Evolutionary conservation across 1,140 invertebrate genomes (phyloP).

Genomic region (Goniozus legneri): DNA sequence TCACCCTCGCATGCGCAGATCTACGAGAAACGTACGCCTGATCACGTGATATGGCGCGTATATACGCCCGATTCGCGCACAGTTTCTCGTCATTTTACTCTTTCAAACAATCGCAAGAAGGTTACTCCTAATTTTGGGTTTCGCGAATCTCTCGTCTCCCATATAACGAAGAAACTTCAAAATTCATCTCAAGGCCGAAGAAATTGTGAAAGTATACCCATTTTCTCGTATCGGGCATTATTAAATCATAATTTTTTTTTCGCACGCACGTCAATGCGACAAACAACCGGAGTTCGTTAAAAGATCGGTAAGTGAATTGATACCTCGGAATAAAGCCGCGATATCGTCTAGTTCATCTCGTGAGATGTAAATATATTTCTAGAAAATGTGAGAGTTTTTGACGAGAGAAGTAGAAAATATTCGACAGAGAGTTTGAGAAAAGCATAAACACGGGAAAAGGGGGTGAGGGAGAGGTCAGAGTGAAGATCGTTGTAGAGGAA

Average conservation of each 20-base stretch:
- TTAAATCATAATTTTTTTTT: slow-evolving; percentile 3
- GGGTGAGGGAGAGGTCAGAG: not conserved
- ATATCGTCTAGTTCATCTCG: too few relatives aligned
- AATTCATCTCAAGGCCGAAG: too few relatives aligned
- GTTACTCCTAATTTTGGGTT: too few relatives aligned
- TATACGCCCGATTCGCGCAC: slow-evolving; percentile 2
- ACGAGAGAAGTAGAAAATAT: not conserved
- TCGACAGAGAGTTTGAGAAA: not conserved
- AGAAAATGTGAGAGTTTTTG: too few relatives aligned
- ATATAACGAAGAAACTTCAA: too few relatives aligned
- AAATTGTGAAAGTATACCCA: too few relatives aligned
- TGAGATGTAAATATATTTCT: too few relatives aligned
- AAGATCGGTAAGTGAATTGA: too few relatives aligned
- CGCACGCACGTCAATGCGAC: not conserved
- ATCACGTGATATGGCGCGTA: not conserved
- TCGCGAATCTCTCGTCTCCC: too few relatives aligned
- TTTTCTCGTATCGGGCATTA: slow-evolving; percentile 17
- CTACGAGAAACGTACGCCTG: not conserved
- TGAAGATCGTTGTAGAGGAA: not conserved
- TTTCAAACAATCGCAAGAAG: not conserved
- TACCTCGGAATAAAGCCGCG: too few relatives aligned
- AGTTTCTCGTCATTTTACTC: slow-evolving; percentile 22
- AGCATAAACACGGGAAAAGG: not conserved
- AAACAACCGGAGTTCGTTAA: too few relatives aligned
- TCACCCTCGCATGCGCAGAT: slow-evolving; percentile 1